phyloP scores from a whole-genome alignment of 2,888 invertebrate genomes.

The Eudemis profundana region DNA sequence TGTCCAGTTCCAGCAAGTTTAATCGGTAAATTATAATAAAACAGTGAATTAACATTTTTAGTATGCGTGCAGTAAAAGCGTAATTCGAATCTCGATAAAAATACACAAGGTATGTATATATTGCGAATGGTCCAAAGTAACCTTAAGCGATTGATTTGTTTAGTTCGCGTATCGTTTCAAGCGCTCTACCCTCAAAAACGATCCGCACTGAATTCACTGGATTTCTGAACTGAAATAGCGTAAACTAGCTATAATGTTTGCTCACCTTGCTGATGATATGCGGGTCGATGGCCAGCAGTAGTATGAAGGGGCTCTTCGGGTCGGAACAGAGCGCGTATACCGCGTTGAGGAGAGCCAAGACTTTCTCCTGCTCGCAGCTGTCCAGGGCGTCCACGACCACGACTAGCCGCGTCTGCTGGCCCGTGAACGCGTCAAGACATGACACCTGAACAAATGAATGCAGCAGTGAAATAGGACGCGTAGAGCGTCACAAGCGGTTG shows the following conservation, averaged over 20 bases:
- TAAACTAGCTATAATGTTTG: too few species aligned
- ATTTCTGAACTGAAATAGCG: neutral
- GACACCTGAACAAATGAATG: slow-evolving; percentile 86
- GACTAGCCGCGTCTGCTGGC: slow-evolving; percentile 97
- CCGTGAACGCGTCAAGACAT: slow-evolving; percentile 96
- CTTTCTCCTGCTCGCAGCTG: slow-evolving; percentile 98
- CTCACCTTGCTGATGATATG: slow-evolving; percentile 98
- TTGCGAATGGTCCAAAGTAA: too few species aligned
- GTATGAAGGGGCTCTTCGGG: slow-evolving; percentile 96
- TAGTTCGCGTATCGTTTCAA: too few species aligned
- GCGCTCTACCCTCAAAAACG: too few species aligned
- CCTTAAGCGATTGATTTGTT: too few species aligned
- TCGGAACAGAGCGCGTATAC: slow-evolving; percentile 98
- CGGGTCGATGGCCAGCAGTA: slow-evolving; percentile 98
- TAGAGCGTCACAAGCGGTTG: neutral
- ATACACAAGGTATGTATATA: too few species aligned
- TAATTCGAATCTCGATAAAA: too few species aligned
- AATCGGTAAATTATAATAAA: too few species aligned
- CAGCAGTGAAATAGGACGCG: neutral
- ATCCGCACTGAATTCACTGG: too few species aligned
- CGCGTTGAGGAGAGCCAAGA: slow-evolving; percentile 95
- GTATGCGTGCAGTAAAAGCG: too few species aligned
- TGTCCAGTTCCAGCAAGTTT: too few species aligned
- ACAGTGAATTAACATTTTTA: too few species aligned
- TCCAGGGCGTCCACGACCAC: slow-evolving; percentile 99